A percentile compares a stretch with the other conserved stretches of the same genome.
These are phyloP conservation scores for Desoria tigrina DNA, from an alignment of 2,888 invertebrate genomes.

Conservation along the genomic window DNA sequence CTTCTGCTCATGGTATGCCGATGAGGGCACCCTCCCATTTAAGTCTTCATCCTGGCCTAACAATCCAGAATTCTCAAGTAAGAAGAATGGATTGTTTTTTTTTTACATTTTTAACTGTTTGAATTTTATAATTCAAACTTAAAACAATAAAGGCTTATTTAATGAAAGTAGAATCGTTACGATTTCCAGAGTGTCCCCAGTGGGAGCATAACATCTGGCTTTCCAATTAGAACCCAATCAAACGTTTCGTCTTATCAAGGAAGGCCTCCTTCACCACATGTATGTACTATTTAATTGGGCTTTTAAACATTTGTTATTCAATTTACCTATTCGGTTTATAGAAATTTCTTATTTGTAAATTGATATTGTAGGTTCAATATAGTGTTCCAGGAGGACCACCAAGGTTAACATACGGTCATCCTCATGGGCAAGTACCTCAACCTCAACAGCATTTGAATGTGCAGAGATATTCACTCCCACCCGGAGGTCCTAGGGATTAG, in stretches of 20 bases:
- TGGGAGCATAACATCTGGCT: constrained; percentile 80
- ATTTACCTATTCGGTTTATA: not conserved
- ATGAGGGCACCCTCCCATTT: constrained; percentile 39
- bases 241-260: constrained; percentile 54
- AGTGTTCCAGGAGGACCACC: constrained; percentile 37
- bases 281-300: constrained; percentile 34
- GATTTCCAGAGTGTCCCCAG: constrained; percentile 67
- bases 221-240: constrained; percentile 72
- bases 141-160: not conserved
- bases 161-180: too few species aligned
- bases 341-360: not conserved
- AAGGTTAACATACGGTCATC: constrained; percentile 40
- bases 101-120: constrained; percentile 2
- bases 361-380: constrained; percentile 21
- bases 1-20: constrained; percentile 40
- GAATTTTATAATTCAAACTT: not conserved
- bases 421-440: constrained; percentile 31
- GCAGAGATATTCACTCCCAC: constrained; percentile 42
- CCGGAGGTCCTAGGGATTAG: constrained; percentile 43
- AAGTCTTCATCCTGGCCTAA: constrained; percentile 42
- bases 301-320: not conserved
- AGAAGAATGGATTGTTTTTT: constrained; percentile 9
- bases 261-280: constrained; percentile 53
- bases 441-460: constrained; percentile 36
- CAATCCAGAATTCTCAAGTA: constrained; percentile 38